phyloP scores from a whole-genome alignment of 2,113 vertebrate species.

The Castor canadensis region DNA sequence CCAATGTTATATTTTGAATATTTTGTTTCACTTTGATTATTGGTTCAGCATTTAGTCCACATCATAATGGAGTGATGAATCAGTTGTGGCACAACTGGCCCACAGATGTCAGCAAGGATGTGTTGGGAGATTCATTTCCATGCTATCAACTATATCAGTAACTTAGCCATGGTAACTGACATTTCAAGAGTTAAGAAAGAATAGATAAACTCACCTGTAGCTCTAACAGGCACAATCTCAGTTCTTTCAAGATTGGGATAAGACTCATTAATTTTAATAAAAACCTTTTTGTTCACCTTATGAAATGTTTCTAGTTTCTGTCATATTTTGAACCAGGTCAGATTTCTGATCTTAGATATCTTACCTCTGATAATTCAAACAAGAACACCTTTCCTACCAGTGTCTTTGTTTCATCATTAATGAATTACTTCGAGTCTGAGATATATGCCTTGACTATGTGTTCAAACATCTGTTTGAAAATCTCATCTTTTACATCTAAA shows the following conservation, averaged over 20 bases:
- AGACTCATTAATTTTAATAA: slow-evolving; percentile 56
- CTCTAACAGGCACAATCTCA: background rate
- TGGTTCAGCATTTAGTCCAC: background rate
- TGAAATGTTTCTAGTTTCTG: slow-evolving; percentile 44
- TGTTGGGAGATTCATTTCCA: background rate
- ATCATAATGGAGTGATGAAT: background rate
- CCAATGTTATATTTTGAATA: slow-evolving; percentile 9
- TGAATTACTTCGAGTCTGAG: slow-evolving; percentile 47
- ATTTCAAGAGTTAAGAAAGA: background rate
- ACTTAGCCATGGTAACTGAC: background rate
- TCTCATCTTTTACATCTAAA: slow-evolving; percentile 78
- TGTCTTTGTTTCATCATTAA: slow-evolving; percentile 73
- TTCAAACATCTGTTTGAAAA: slow-evolving; percentile 73
- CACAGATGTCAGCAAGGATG: background rate
- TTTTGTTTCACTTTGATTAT: background rate
- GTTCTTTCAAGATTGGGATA: background rate
- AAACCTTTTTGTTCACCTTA: slow-evolving; percentile 14
- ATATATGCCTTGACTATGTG: slow-evolving; percentile 70
- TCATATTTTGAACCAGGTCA: slow-evolving; percentile 18
- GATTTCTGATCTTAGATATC: slow-evolving; percentile 33
- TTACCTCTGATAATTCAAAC: slow-evolving; percentile 58
- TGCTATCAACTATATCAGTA: background rate
- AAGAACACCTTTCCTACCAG: slow-evolving; percentile 29
- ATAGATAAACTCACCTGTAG: background rate
- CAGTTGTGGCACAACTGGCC: background rate